Percentiles rank a stretch among this genome's conserved stretches.
phyloP scores from a whole-genome alignment of 2,113 vertebrate genomes.

The Catharus bicknelli region DNA sequence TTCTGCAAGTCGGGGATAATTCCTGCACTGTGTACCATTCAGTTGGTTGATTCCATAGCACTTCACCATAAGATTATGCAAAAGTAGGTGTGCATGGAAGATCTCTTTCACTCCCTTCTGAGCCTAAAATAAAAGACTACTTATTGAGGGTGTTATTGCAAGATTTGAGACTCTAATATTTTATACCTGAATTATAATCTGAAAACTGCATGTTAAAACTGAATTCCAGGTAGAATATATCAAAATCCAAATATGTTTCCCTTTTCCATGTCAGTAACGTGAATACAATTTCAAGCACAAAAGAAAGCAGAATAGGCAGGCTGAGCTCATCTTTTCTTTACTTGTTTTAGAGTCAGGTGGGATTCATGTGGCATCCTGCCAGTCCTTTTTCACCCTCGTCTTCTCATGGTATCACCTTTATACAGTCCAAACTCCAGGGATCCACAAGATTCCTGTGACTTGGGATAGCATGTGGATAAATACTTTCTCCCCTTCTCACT shows the following conservation, averaged over 20 bases:
- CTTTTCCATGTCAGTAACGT: not conserved
- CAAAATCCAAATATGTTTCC: not conserved
- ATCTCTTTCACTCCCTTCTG: not conserved
- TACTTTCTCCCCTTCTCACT: not conserved
- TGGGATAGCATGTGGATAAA: not conserved
- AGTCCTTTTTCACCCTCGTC: not conserved
- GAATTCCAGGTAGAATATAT: not conserved
- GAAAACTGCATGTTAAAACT: not conserved
- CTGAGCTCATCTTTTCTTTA: not conserved
- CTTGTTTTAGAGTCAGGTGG: not conserved
- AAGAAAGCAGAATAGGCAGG: not conserved
- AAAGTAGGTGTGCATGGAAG: not conserved
- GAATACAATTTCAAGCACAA: not conserved
- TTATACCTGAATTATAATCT: not conserved
- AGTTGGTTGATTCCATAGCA: not conserved
- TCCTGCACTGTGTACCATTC: not conserved
- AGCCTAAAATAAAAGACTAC: not conserved
- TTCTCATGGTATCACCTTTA: not conserved
- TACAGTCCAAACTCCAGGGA: not conserved
- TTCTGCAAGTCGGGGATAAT: not conserved
- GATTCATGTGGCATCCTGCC: not conserved
- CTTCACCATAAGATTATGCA: not conserved
- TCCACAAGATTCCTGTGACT: rapidly evolving
- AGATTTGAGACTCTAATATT: not conserved
- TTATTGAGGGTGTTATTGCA: not conserved